Base-by-base conservation (phyloP, 2,888 invertebrate genomes). In the Troides aeacus region DNA sequence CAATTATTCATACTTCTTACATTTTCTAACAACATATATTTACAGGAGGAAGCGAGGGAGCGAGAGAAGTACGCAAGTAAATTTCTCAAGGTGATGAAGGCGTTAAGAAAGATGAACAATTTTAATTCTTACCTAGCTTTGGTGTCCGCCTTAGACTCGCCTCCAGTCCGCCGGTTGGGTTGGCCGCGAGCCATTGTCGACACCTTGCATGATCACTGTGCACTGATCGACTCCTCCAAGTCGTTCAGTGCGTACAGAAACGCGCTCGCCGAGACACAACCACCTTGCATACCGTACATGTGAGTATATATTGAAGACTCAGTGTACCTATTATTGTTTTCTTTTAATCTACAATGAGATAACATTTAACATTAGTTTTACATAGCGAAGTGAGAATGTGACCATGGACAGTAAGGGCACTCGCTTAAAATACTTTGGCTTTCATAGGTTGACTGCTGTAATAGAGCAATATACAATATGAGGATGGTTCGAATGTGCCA, bases 271-370 rank as follows among this genome's bases (percentile, higher is more conserved):
- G 98, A 98, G 84, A 98, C 99, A 7, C 96, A 97, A 83, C 99
- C 99, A 50, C 99, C 99, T 50, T 99, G 99, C 88, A 99, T 99
- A 92, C 99, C 99, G 5, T 99, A 99, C 89, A 98, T 99, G 99
- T 99, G 92, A 94, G 96, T 94, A 50, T 8, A 17, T 69, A 53
- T 53, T 53, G n/a, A 53, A 53, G n/a, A 8, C n/a, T 3, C 5
- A 12, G 46, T 10, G 42, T 15, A 46, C 46, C 1, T 46, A 46
- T 46, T 46, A 46, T 46, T 46, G 42, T 15, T 46, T 15, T 8
- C 15, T 15, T 30, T 30, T 46, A 15, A 15, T 42, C 12, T 42
- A 42, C 42, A 42, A 42, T 42, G 42, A 12, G 15, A 10, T 42
- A 42, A 42, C 42, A 15, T 15, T 42, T 42, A 12, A 12, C 12